phyloP scores from a whole-genome alignment of 2,113 vertebrate species.

The Seriola aureovittata region DNA sequence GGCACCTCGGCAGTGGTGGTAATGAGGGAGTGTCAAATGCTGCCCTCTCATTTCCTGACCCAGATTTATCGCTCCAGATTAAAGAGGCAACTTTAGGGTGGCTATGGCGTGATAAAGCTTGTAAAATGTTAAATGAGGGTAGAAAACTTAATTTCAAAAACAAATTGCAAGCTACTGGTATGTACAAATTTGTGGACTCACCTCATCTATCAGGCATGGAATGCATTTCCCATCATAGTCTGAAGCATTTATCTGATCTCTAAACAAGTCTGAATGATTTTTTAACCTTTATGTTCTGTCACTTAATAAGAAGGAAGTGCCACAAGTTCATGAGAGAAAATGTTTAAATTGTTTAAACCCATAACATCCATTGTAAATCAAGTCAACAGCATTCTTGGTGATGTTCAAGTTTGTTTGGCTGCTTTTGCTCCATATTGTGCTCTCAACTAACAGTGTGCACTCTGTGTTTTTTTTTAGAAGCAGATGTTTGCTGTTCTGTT shows the following conservation, averaged over 20 bases:
- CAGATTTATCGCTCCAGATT: neutral
- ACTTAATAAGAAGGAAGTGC: neutral
- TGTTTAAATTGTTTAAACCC: slow-evolving; percentile 38
- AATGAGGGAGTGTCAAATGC: neutral
- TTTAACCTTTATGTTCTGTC: neutral
- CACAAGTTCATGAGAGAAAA: slow-evolving; percentile 20
- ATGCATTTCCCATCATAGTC: neutral
- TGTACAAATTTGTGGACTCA: neutral
- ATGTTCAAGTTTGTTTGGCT: slow-evolving; percentile 50
- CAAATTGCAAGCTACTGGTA: neutral
- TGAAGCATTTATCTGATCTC: neutral
- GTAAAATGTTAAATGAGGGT: neutral
- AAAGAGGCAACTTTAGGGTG: neutral
- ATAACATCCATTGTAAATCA: slow-evolving; percentile 37
- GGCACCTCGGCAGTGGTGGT: neutral
- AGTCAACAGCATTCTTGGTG: slow-evolving; percentile 45
- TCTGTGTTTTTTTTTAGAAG: slow-evolving; percentile 21
- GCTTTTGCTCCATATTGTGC: slow-evolving; percentile 21
- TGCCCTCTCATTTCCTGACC: neutral
- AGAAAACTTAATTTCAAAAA: neutral
- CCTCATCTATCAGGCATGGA: neutral
- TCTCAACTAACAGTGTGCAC: slow-evolving; percentile 24
- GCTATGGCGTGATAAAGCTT: neutral
- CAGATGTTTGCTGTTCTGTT: slow-evolving; percentile 39
- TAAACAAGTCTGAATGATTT: neutral